Percentiles rank a stretch among this genome's conserved stretches.
These are phyloP conservation scores for Fregetta grallaria DNA, from an alignment of 2,113 vertebrate genomes.

Conservation along the genomic window DNA sequence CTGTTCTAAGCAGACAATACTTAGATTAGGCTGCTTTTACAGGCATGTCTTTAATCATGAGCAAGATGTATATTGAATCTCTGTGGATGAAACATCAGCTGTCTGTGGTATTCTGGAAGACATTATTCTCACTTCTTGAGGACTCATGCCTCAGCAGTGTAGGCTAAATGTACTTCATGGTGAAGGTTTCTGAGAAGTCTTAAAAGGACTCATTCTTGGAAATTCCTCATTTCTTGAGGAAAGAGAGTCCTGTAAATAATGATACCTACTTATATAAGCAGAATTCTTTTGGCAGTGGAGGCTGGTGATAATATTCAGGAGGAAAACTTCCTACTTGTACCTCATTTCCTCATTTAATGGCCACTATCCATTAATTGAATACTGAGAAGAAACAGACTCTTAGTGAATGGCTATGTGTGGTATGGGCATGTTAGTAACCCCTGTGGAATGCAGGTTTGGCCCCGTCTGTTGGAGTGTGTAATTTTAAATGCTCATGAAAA, in stretches of 20 bases:
- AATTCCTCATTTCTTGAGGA: not conserved
- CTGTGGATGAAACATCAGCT: slow-evolving; percentile 43
- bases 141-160: not conserved
- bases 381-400: not conserved
- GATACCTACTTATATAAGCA: slow-evolving; percentile 40
- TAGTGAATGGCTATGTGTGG: not conserved
- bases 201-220: slow-evolving; percentile 57
- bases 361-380: not conserved
- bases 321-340: slow-evolving; percentile 6
- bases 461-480: not conserved
- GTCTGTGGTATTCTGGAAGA: slow-evolving; percentile 43
- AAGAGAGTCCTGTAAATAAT: slow-evolving; percentile 41
- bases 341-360: slow-evolving; percentile 26
- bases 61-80: slow-evolving; percentile 44
- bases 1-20: slow-evolving; percentile 45
- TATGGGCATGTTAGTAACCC: not conserved
- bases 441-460: slow-evolving; percentile 44
- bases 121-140: slow-evolving; percentile 26
- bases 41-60: slow-evolving; percentile 56
- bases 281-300: not conserved
- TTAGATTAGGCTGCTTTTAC: slow-evolving; percentile 49
- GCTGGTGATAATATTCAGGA: not conserved
- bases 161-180: slow-evolving; percentile 24
- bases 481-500: not conserved
- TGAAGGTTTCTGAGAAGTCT: slow-evolving; percentile 62